A percentile compares a stretch with the other conserved stretches of the same genome.
These are phyloP conservation scores for Platysteira castanea DNA, from an alignment of 2,113 vertebrate genomes.

Conservation along the genomic window DNA sequence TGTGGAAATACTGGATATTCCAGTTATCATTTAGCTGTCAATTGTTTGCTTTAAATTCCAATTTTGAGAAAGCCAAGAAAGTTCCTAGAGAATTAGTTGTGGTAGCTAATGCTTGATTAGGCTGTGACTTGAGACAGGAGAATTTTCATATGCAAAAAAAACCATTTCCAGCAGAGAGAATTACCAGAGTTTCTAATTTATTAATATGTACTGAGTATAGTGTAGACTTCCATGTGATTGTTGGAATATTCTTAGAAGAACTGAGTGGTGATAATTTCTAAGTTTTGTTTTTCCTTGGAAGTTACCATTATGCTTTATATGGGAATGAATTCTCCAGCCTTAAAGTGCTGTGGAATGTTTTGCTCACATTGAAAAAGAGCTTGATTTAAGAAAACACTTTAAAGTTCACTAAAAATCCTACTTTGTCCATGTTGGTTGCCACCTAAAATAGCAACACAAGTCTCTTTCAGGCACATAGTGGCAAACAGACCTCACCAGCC, in stretches of 20 bases:
- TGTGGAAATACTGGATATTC: not conserved
- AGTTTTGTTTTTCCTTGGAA: not conserved
- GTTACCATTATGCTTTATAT: rapidly evolving
- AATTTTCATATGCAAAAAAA: not conserved
- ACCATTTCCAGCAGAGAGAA: not conserved
- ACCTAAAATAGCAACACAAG: not conserved
- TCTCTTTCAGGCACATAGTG: not conserved
- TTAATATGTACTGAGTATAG: not conserved
- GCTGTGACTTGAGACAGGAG: not conserved
- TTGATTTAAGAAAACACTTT: not conserved
- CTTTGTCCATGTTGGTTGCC: not conserved
- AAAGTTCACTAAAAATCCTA: not conserved
- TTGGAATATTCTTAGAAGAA: not conserved
- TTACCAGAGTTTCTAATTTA: not conserved
- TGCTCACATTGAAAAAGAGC: not conserved
- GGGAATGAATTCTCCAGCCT: not conserved
- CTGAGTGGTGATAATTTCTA: not conserved
- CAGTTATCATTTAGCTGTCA: not conserved
- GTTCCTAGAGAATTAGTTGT: not conserved
- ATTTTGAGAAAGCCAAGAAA: not conserved
- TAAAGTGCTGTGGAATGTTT: not conserved
- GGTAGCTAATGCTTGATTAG: not conserved
- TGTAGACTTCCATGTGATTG: not conserved
- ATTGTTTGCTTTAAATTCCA: not conserved
- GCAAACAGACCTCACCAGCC: not conserved